phyloP scores from a whole-genome alignment of 1,140 invertebrate genomes.

The Trachymyrmex cornetzi region DNA sequence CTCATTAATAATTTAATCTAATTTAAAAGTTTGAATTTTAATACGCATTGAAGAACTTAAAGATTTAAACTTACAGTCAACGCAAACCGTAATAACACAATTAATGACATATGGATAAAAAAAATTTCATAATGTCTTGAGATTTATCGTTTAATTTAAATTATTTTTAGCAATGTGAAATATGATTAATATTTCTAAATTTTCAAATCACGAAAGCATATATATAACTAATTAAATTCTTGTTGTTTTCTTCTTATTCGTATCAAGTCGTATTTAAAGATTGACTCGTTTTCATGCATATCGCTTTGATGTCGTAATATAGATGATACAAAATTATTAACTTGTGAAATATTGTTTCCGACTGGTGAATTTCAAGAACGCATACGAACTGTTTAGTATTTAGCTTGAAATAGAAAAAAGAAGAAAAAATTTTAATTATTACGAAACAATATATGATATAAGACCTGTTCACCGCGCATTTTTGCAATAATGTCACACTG shows the following conservation, averaged over 20 bases:
- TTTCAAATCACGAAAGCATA: background rate
- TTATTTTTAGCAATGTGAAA: background rate
- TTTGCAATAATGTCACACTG: background rate
- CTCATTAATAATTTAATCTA: background rate
- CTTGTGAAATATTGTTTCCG: background rate
- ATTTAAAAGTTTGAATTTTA: background rate
- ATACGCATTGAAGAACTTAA: background rate
- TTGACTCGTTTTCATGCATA: background rate
- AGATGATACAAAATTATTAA: background rate
- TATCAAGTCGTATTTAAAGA: background rate
- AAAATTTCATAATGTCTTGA: background rate
- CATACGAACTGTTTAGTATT: background rate
- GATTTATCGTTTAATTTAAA: background rate
- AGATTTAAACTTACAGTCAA: background rate
- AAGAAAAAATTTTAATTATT: background rate
- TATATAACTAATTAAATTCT: background rate
- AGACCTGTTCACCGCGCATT: background rate
- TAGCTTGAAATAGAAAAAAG: background rate
- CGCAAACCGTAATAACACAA: background rate
- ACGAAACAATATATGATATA: background rate
- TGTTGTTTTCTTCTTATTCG: background rate
- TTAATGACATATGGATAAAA: background rate
- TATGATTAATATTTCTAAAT: background rate
- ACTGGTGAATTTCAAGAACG: background rate
- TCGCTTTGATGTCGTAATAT: background rate